Evolutionary conservation across 2,888 invertebrate species (phyloP).

Genomic region (Drosophila borealis): DNA sequence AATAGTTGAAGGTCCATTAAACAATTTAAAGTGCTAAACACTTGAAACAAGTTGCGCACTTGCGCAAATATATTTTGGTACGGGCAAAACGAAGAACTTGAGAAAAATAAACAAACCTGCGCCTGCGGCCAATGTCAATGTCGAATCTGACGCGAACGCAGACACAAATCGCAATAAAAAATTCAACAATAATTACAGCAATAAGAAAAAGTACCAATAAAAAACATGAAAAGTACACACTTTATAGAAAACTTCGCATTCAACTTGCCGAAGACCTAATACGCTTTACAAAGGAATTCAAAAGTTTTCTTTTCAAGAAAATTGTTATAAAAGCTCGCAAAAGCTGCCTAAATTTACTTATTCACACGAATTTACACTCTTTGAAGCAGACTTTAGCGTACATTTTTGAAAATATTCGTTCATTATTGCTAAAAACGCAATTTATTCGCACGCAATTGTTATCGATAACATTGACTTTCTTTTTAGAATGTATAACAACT

Average conservation of each 20-base stretch:
- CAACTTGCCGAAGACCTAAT: constrained; percentile 23
- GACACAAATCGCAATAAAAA: constrained; percentile 70
- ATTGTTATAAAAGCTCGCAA: not conserved
- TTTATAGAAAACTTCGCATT: not conserved
- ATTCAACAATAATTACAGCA: constrained; percentile 74
- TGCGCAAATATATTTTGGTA: constrained; percentile 44
- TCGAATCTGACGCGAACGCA: not conserved
- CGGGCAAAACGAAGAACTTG: not conserved
- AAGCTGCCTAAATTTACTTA: not conserved
- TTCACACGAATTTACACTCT: too few species aligned
- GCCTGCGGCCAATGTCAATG: constrained; percentile 74
- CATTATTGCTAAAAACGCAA: too few species aligned
- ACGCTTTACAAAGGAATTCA: constrained; percentile 8
- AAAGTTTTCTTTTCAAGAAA: too few species aligned
- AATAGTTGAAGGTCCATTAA: constrained; percentile 64
- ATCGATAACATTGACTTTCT: too few species aligned
- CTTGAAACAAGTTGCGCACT: constrained; percentile 45
- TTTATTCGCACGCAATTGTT: too few species aligned
- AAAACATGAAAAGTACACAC: constrained; percentile 3
- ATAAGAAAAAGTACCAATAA: constrained; percentile 66
- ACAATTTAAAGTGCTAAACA: constrained; percentile 71
- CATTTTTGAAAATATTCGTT: too few species aligned
- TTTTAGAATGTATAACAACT: too few species aligned
- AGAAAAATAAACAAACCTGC: constrained; percentile 5
- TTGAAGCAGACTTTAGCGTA: too few species aligned